These are phyloP conservation scores for Actenoides hombroni DNA, from an alignment of 2,113 vertebrate genomes.

Conservation along the genomic window DNA sequence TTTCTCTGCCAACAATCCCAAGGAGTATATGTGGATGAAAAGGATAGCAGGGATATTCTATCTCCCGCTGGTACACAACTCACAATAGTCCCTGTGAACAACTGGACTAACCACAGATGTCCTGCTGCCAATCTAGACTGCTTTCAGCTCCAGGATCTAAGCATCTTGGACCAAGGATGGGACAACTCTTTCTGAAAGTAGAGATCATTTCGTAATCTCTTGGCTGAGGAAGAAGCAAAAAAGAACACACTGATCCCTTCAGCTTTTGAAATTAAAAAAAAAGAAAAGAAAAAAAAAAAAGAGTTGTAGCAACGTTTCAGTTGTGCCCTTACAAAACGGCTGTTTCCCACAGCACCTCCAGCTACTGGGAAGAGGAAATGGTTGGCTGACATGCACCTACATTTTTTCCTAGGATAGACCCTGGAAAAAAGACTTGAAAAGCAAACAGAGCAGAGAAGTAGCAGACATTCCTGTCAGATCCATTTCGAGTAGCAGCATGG, in stretches of 20 bases:
- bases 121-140: neutral
- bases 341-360: neutral
- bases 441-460: neutral
- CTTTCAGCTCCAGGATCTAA: neutral
- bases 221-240: neutral
- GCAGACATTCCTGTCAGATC: conserved; percentile 46
- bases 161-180: neutral
- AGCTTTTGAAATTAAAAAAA: neutral
- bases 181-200: neutral
- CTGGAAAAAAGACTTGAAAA: conserved; percentile 37
- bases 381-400: neutral
- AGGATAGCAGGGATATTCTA: neutral
- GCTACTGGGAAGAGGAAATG: neutral
- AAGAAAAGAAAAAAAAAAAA: neutral
- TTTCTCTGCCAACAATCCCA: neutral
- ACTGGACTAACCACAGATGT: neutral
- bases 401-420: conserved; percentile 22
- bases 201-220: neutral
- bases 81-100: neutral
- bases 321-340: neutral
- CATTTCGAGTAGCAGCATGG: neutral
- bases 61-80: neutral
- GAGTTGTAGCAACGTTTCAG: neutral
- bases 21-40: neutral
- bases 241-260: neutral